Percentiles rank a stretch among this genome's conserved stretches.
These are phyloP conservation scores for Babyrousa celebensis DNA, from an alignment of 2,797 vertebrate species.

Conservation along the genomic window DNA sequence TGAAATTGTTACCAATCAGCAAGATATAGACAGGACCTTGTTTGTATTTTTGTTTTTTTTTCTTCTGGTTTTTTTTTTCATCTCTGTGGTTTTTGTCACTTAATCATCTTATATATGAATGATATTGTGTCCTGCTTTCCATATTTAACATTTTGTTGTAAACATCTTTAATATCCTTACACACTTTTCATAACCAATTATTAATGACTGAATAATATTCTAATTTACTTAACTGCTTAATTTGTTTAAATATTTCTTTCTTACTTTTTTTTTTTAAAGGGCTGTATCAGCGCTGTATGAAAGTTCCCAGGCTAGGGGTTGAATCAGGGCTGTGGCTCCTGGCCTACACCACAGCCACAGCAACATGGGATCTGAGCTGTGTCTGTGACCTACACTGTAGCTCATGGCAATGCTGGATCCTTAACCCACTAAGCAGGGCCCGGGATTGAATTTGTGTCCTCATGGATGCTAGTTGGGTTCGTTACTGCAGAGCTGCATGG, in stretches of 20 bases:
- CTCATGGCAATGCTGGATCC: no score
- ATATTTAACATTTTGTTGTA: not conserved
- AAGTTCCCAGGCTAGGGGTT: no score
- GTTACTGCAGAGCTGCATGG: no score
- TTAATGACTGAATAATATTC: not conserved
- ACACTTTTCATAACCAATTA: not conserved
- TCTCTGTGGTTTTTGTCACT: not conserved
- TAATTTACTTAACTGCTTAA: not conserved
- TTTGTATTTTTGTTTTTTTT: constrained; percentile 33
- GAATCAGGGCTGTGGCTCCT: no score
- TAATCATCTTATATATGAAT: not conserved
- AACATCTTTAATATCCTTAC: not conserved
- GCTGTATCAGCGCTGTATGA: no score
- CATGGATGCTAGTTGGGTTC: no score
- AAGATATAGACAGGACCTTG: not conserved
- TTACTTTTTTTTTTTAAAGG: no score
- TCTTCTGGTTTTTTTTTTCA: not conserved
- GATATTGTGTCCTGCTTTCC: not conserved
- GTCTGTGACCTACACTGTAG: no score
- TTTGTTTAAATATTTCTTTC: not conserved
- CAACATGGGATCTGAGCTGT: no score
- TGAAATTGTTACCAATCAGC: not conserved
- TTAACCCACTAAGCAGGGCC: no score
- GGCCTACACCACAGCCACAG: no score
- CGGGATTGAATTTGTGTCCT: no score